A percentile compares a stretch with the other conserved stretches of the same genome.
These are phyloP conservation scores for Hippocampus mohnikei DNA, from an alignment of 2,113 vertebrate genomes.

Conservation along the genomic window DNA sequence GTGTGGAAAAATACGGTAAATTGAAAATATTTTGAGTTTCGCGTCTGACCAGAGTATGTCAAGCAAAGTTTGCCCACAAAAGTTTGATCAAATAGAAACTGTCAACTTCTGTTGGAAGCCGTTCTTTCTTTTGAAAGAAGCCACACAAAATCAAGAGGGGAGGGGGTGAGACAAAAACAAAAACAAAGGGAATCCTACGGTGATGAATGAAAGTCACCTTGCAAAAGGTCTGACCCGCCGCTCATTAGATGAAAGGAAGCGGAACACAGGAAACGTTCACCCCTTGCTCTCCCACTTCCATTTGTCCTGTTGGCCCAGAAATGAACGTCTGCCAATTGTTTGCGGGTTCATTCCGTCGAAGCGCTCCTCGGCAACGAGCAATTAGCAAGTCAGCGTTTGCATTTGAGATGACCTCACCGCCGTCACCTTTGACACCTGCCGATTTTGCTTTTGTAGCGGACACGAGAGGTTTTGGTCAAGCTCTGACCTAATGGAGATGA, in stretches of 20 bases:
- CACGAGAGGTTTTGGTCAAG: not conserved
- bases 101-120: not conserved
- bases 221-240: conserved; percentile 35
- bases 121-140: not conserved
- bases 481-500: not conserved
- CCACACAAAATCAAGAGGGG: not conserved
- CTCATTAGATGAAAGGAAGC: conserved; percentile 42
- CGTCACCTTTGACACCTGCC: not conserved
- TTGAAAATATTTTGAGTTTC: no score
- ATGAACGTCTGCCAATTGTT: conserved; percentile 22
- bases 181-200: conserved; percentile 14
- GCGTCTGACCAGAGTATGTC: no score
- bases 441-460: not conserved
- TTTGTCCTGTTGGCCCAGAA: conserved; percentile 35
- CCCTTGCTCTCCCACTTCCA: conserved; percentile 27
- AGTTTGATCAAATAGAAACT: no score
- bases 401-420: not conserved
- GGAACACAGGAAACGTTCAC: conserved; percentile 35
- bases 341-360: conserved; percentile 4
- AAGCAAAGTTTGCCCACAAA: no score
- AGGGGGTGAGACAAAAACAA: no score
- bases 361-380: not conserved
- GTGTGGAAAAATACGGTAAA: no score
- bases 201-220: conserved; percentile 63
- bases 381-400: not conserved